phyloP scores from a whole-genome alignment of 2,113 vertebrate species.

The Oncorhynchus gorbuscha region DNA sequence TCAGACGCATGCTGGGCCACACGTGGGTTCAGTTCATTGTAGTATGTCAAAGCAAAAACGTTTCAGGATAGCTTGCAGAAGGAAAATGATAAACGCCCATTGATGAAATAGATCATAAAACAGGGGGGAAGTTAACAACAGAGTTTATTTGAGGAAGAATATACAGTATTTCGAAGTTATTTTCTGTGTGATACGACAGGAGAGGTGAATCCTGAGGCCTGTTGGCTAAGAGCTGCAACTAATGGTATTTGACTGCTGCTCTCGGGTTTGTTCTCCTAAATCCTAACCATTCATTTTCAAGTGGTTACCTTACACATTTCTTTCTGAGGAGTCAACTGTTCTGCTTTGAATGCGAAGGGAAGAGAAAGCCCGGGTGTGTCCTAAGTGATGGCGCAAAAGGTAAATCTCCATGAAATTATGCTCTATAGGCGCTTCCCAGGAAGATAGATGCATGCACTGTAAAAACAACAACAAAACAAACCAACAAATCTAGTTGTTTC shows the following conservation, averaged over 20 bases:
- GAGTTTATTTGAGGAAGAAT: constrained; percentile 68
- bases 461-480: not conserved
- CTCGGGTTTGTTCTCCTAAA: constrained; percentile 67
- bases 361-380: constrained; percentile 49
- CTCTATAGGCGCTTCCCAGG: constrained; percentile 32
- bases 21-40: constrained; percentile 69
- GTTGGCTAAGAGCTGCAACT: constrained; percentile 84
- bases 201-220: constrained; percentile 63
- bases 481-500: too few relatives aligned
- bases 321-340: constrained; percentile 66
- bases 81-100: constrained; percentile 59
- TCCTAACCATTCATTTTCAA: constrained; percentile 74
- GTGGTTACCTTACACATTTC: constrained; percentile 79
- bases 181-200: constrained; percentile 62
- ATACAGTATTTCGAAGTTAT: constrained; percentile 63
- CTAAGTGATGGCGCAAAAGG: constrained; percentile 29
- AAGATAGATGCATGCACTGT: constrained; percentile 13
- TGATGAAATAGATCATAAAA: constrained; percentile 55
- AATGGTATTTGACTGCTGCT: constrained; percentile 82
- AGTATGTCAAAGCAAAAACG: constrained; percentile 27
- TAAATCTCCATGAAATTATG: constrained; percentile 51
- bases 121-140: constrained; percentile 71
- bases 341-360: constrained; percentile 45
- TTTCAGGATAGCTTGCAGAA: constrained; percentile 8
- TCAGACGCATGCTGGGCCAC: constrained; percentile 75